Conservation (phyloP, 2,113 vertebrate genomes). For the Chrysochloris asiatica region DNA sequence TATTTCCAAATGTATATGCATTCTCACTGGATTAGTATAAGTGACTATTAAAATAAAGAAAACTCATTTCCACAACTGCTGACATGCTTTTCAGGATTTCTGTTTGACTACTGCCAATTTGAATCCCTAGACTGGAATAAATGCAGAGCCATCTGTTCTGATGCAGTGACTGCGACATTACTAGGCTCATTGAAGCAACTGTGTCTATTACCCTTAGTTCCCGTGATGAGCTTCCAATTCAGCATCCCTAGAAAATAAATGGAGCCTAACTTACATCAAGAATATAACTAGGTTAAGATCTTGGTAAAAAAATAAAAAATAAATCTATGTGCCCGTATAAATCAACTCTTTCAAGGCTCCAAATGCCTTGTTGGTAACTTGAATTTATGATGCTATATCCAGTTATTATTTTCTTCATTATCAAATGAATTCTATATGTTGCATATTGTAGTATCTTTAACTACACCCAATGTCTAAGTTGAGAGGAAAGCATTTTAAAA, state of each 20-base stretch:
- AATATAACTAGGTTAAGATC: conserved; percentile 56
- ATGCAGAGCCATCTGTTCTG: conserved; percentile 62
- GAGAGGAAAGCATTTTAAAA: neutral
- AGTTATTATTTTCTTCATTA: neutral
- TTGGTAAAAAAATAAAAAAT: neutral
- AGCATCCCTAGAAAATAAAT: conserved; percentile 26
- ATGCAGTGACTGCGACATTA: rapidly evolving
- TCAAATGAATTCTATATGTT: neutral
- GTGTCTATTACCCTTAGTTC: conserved; percentile 27
- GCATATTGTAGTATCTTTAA: neutral
- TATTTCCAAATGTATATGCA: neutral
- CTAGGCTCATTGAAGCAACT: conserved; percentile 41
- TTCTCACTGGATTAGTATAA: conserved; percentile 17
- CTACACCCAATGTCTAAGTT: neutral
- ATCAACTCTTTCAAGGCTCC: conserved; percentile 19
- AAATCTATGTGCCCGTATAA: neutral
- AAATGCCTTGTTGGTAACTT: neutral
- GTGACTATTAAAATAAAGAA: conserved; percentile 50
- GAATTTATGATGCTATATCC: neutral
- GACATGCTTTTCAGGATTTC: conserved; percentile 70
- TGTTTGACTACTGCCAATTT: conserved; percentile 68
- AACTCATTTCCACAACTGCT: conserved; percentile 65
- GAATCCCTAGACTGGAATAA: conserved; percentile 67
- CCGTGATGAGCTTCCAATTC: neutral
- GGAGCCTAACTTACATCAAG: neutral